Conservation (phyloP, 92 coral and sea anemone species). For the Palythoa grandis region DNA sequence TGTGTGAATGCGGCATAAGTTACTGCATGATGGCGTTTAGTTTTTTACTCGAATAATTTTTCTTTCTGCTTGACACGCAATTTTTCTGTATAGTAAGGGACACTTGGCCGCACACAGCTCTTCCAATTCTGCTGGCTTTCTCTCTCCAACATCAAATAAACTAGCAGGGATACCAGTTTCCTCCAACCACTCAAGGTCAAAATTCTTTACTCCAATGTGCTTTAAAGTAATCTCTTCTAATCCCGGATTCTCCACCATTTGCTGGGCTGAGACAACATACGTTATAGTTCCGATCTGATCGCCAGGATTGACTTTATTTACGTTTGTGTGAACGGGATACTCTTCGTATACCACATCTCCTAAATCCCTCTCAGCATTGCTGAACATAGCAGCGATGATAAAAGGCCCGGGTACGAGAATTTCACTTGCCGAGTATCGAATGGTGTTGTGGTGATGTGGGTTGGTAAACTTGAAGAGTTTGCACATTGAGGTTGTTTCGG, state of each 20-base stretch:
- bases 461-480: slow-evolving; percentile 41
- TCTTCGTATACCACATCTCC: slow-evolving; percentile 55
- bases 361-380: slow-evolving; percentile 48
- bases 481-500: slow-evolving; percentile 46
- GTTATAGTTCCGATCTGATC: slow-evolving; percentile 58
- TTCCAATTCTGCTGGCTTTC: slow-evolving; percentile 47
- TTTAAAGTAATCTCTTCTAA: slow-evolving; percentile 50
- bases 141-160: slow-evolving; percentile 20
- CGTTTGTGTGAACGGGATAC: slow-evolving; percentile 46
- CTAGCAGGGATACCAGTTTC: slow-evolving; percentile 43
- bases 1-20: too few relatives aligned
- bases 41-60: slow-evolving; percentile 46
- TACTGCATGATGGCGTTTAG: neutral
- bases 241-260: slow-evolving; percentile 32
- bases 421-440: slow-evolving; percentile 45
- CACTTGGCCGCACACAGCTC: slow-evolving; percentile 42
- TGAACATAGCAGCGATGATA: slow-evolving; percentile 44
- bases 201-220: slow-evolving; percentile 52
- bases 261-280: slow-evolving; percentile 22
- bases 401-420: slow-evolving; percentile 38
- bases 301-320: slow-evolving; percentile 56
- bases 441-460: slow-evolving; percentile 45
- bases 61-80: slow-evolving; percentile 55
- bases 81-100: slow-evolving; percentile 44
- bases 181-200: slow-evolving; percentile 51